Evolutionary conservation across 1,140 invertebrate genomes (phyloP).

Genomic region (Penaeus chinensis): DNA sequence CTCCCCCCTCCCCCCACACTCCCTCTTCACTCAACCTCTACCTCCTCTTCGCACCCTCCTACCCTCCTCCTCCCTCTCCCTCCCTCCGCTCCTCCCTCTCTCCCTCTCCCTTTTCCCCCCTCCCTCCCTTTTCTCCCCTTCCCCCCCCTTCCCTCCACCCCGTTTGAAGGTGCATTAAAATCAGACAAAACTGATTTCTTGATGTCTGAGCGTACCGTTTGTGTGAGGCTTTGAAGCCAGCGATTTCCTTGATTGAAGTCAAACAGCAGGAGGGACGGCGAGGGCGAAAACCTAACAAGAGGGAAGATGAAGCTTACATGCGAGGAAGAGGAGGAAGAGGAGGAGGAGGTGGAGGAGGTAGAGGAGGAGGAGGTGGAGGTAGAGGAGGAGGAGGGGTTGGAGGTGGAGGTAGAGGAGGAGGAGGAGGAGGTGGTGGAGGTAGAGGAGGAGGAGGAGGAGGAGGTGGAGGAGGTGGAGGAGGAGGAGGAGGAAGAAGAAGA

Average conservation of each 20-base stretch:
- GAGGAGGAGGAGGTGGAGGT: too few relatives aligned
- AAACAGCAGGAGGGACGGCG: slow-evolving; percentile 31
- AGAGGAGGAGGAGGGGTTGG: background rate
- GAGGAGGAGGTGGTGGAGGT: background rate
- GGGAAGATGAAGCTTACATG: slow-evolving; percentile 3
- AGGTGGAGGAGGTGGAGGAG: background rate
- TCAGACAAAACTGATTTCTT: slow-evolving; percentile 58
- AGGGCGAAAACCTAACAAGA: background rate
- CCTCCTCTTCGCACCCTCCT: too few relatives aligned
- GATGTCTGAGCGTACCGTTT: slow-evolving; percentile 49
- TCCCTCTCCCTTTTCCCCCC: background rate
- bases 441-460: background rate
- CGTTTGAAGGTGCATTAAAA: slow-evolving; percentile 58
- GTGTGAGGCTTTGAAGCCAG: slow-evolving; percentile 32
- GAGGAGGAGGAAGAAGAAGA: background rate
- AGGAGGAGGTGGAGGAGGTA: too few relatives aligned
- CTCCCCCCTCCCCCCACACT: too few relatives aligned
- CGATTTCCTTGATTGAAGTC: slow-evolving; percentile 56
- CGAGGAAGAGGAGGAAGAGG: background rate
- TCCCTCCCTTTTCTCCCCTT: background rate
- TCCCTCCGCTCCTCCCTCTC: too few relatives aligned
- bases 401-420: background rate
- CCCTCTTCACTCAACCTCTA: too few relatives aligned
- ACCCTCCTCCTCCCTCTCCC: too few relatives aligned
- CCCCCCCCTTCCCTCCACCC: background rate